Evolutionary conservation across 1,140 invertebrate genomes (phyloP).

Genomic region (Hyposmocoma kahamanoa): DNA sequence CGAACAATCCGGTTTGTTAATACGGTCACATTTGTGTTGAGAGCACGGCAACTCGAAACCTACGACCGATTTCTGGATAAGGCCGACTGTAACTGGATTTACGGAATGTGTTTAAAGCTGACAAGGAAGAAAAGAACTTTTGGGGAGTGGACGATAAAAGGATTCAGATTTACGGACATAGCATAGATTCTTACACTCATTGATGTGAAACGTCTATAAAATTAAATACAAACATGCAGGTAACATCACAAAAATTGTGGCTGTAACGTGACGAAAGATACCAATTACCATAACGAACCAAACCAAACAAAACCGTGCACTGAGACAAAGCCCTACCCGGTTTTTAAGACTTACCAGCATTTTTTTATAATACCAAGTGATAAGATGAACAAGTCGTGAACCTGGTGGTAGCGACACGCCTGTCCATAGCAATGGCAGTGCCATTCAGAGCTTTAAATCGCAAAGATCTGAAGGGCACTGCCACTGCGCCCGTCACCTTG

Average conservation of each 20-base stretch:
- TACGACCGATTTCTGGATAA: neutral
- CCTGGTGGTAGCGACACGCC: no score
- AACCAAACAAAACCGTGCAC: no score
- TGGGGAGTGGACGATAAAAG: neutral
- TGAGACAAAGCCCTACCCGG: no score
- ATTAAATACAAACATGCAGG: neutral
- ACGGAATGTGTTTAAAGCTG: neutral
- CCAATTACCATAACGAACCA: no score
- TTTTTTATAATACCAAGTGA: no score
- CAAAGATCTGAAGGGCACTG: no score
- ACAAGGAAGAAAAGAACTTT: neutral
- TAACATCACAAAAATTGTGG: neutral
- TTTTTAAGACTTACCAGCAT: no score
- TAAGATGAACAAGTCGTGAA: no score
- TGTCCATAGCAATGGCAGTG: no score
- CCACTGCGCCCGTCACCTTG: no score
- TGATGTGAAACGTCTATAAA: neutral
- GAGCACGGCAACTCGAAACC: no score
- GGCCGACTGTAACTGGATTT: neutral
- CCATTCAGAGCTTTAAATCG: no score
- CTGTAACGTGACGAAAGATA: neutral
- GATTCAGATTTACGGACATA: neutral
- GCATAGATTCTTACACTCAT: neutral
- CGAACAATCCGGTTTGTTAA: conserved; percentile 29
- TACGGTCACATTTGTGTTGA: conserved; percentile 17